Evolutionary conservation across 1,140 invertebrate species (phyloP), one percentile per base, ranked within the genome.

Genomic region (Halyomorpha halys): DNA sequence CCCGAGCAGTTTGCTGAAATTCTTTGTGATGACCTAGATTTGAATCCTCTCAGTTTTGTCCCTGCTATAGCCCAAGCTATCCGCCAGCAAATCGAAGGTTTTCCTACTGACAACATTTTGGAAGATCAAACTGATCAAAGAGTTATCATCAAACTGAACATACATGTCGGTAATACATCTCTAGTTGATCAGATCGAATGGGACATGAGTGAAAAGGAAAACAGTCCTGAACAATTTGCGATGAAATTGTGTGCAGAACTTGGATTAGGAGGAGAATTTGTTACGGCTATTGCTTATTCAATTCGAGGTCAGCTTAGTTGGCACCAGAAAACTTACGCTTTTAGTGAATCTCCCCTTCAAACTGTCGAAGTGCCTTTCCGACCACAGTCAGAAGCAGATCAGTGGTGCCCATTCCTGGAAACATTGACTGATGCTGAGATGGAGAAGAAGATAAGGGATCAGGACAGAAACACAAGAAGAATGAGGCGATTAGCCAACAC

Each of bases 361-460:
- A 87, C 87, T 3, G 90, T 99, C 13, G 96, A 99, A 76, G 86
- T 93, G 44, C 94, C 94, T 13, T 96, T 95, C 71, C 83, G 97
- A 61, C 90, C 91, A 68, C 91, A 94, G 11, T 89, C 90, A 53
- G 97, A 99, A 72, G 90, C 94, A 16, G 97, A 99, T 71, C 85
- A 90, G 67, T 99, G 97, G 97, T 92, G 94, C 66, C 97, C 97
- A 18, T 98, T 98, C 76, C 78, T 99, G 54, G 97, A 99, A 77
- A 99, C 95, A 0, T 80, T 99, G 3, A 99, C 96, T 4, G 97
- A 99, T 78, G 96, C 95, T 2, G 97, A 99, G 78, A 99, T 99
- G 93, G 97, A 99, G 76, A 99, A 99, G 82, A 99, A 99, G 76
- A 99, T 99, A 67, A 80, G 97, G 54, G 97, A 99, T 78, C 96